A percentile compares a stretch with the other conserved stretches of the same genome.
phyloP scores from a whole-genome alignment of 2,113 vertebrate genomes.

The Athene noctua region DNA sequence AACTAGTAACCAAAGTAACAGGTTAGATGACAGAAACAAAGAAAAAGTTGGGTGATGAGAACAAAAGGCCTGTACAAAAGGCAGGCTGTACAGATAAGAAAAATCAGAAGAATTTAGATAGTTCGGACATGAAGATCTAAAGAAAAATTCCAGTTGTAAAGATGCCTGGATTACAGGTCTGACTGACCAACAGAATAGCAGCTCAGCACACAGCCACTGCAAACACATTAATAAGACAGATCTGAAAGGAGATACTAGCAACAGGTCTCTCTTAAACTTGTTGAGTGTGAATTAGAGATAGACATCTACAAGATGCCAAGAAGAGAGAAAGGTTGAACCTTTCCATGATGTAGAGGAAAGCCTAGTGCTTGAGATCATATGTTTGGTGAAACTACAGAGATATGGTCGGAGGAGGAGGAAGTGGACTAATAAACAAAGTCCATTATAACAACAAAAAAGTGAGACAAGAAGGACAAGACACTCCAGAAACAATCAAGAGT shows the following conservation, averaged over 20 bases:
- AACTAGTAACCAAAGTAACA: not conserved
- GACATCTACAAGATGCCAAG: not conserved
- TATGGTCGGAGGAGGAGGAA: not conserved
- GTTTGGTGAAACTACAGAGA: not conserved
- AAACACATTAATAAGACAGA: not conserved
- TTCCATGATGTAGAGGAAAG: fast-evolving
- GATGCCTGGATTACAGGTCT: not conserved
- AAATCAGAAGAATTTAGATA: not conserved
- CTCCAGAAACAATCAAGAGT: not conserved
- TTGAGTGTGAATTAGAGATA: not conserved
- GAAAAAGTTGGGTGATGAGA: not conserved
- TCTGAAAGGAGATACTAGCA: not conserved
- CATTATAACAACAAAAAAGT: fast-evolving
- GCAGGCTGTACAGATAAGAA: not conserved
- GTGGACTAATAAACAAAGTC: not conserved
- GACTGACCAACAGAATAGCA: not conserved
- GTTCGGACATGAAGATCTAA: not conserved
- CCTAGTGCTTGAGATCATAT: not conserved
- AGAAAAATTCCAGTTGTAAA: not conserved
- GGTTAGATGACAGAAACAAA: not conserved
- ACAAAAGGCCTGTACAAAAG: not conserved
- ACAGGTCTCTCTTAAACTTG: not conserved
- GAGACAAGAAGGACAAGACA: not conserved
- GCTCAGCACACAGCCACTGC: not conserved
- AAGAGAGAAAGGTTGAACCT: not conserved